phyloP scores from a whole-genome alignment of 2,797 vertebrate genomes.

The Sebastiscus tertius region DNA sequence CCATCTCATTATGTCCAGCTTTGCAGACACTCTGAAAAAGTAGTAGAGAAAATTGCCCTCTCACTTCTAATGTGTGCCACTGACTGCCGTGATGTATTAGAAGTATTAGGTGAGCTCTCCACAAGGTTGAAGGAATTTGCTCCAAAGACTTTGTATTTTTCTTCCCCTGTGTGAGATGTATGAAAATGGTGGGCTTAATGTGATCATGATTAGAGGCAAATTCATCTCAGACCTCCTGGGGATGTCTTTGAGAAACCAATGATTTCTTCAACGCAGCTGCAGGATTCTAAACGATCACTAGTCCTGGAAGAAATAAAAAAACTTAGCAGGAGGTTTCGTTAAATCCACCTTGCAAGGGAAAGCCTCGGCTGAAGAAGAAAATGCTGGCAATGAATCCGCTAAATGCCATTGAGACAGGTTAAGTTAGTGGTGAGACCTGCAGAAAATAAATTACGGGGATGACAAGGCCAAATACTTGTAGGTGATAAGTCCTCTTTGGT shows the following conservation, averaged over 20 bases:
- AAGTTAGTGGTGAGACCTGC: conserved; percentile 10
- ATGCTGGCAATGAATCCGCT: conserved; percentile 27
- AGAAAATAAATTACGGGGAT: conserved; percentile 8
- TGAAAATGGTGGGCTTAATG: conserved; percentile 10
- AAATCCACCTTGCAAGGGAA: not conserved
- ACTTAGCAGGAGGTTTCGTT: not conserved
- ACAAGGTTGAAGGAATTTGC: conserved; percentile 2
- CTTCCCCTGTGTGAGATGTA: not conserved
- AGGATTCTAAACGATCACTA: conserved; percentile 1
- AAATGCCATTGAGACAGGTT: conserved; percentile 5
- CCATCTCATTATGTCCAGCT: not conserved
- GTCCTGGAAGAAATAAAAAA: not conserved
- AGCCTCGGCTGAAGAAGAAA: not conserved
- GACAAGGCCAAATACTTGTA: not conserved
- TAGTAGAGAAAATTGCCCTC: not conserved
- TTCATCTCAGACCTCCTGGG: conserved; percentile 11
- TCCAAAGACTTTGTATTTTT: not conserved
- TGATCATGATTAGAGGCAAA: conserved; percentile 6
- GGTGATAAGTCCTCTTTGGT: not conserved
- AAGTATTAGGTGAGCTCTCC: not conserved
- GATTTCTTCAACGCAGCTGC: conserved; percentile 5
- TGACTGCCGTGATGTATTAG: conserved; percentile 13
- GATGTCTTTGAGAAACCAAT: conserved; percentile 7
- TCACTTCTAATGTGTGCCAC: not conserved
- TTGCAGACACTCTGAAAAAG: not conserved